Base-by-base conservation (phyloP, 37 sponge, comb jelly and placozoan genomes). In the Aphrocallistes beatrix region DNA sequence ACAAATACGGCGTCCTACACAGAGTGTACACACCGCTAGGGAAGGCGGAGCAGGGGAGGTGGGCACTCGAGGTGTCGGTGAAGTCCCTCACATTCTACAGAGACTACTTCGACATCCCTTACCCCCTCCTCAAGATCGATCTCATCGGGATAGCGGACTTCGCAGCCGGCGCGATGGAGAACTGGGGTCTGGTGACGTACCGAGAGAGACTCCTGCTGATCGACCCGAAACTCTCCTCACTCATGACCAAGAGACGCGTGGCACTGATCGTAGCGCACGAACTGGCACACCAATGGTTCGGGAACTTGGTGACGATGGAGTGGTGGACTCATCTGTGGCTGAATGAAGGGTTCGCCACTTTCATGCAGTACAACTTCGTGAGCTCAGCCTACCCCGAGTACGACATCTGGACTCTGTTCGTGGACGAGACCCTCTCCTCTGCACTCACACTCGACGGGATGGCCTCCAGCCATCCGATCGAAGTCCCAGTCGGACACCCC, bases 301-400 rank as follows among this genome's bases (percentile, higher is more conserved):
- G 90, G 0, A 89, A 89, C 82, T 87, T 89, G 51, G 96, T 94
- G 39, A 94, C 93, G 83, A 97, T 97, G 97, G 92, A 94, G 81
- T 97, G 97, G 97, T 96, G 97, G 97, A 96, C 94, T 1, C 94
- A 97, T 51, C 88, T 94, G 34, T 97, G 98, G 98, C 90, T 97
- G 38, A 97, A 97, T 83, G 98, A 97, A 38, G 98, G 98, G 0
- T 97, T 97, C 88, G 98, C 98, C 50, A 87, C 94, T 42, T 97
- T 89, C 87, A 91, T 97, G n/a, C 94, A 97, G 87, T 97, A 92
- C 85, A 88, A 88, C 39, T 93, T 88, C 90, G 91, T 69, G 94
- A 87, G 92, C 85, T 91, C 90, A 60, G 93, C 91, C 60, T 89
- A 88, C 82, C 92, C 92, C 10, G 93, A 94, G 81, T 97, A 86